Evolutionary conservation across 2,113 vertebrate species (phyloP), one percentile per base, ranked within the genome.

Genomic region (Chascanopsetta lugubris): DNA sequence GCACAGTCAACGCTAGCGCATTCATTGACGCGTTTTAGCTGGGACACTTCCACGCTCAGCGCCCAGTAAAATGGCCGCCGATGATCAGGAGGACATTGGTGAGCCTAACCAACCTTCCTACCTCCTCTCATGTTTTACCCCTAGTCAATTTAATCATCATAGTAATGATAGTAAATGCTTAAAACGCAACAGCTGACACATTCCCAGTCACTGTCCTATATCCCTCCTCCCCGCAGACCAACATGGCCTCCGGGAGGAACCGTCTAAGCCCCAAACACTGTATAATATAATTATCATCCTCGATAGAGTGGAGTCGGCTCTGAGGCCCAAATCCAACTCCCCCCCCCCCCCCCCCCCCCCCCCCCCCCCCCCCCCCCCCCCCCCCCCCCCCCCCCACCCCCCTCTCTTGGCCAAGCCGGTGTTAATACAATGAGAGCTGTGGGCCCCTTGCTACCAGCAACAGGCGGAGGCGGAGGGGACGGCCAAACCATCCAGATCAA

Each of bases 401-500:
- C 54, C 10, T 65, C 46, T 74, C 50, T 61, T 57, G 65, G 64
- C 54, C 63, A 59, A 59, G 70, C 51, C 27, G n/a, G 58, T 66
- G 61, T 70, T 85, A 85, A 88, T 73, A 69, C 79, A 78, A 61
- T 43, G 36, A 79, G 77, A 85, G 87, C 82, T 85, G 86, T 72
- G 79, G 72, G 75, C 61, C 75, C 73, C 72, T 63, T 46, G 74
- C 45, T 63, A 77, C 76, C 61, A 73, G 79, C 80, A 82, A 84
- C 71, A 85, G 73, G 60, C 80, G 18, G 66, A 60, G 60, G 43
- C 59, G 8, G 64, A n/a, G n/a, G 64, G 79, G 77, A 78, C 62
- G 61, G 61, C 62, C 60, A 75, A n/a, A 71, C 73, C 79, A 80
- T 87, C 78, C 82, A 80, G 80, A 87, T 87, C 82, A 85, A 85